These are phyloP conservation scores for Cuculus canorus DNA, from an alignment of 2,797 vertebrate species.

Conservation along the genomic window DNA sequence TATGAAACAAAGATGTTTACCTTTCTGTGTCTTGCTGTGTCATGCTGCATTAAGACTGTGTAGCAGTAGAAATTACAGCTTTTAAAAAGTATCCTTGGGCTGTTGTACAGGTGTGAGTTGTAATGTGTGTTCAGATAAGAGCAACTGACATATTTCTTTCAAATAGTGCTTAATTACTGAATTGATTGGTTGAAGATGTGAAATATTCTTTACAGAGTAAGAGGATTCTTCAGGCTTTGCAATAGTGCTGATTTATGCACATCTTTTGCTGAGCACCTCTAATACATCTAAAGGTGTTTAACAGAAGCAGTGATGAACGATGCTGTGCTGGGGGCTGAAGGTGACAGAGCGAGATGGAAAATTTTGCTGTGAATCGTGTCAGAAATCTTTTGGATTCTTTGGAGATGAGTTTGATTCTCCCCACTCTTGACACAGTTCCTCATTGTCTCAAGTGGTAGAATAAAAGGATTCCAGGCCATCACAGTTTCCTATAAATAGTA, in stretches of 20 bases:
- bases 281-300: neutral
- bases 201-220: neutral
- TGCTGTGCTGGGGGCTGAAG: neutral
- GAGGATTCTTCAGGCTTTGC: conserved; percentile 44
- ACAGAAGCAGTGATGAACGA: neutral
- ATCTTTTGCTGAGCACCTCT: conserved; percentile 17
- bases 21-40: conserved; percentile 61
- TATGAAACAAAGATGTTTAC: conserved; percentile 58
- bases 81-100: neutral
- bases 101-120: neutral
- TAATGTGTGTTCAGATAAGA: neutral
- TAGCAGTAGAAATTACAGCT: conserved; percentile 28
- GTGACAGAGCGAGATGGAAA: neutral
- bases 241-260: conserved; percentile 32
- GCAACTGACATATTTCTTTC: neutral
- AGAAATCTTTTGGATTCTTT: conserved; percentile 2
- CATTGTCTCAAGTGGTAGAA: conserved; percentile 41
- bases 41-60: conserved; percentile 56
- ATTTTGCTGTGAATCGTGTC: neutral
- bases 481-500: conserved; percentile 36
- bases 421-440: conserved; percentile 2
- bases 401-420: neutral
- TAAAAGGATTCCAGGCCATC: conserved; percentile 35
- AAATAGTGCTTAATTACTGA: neutral
- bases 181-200: neutral